Evolutionary conservation across 2,113 vertebrate species (phyloP), one percentile per base, ranked within the genome.

Genomic region (Actinemys pallida): DNA sequence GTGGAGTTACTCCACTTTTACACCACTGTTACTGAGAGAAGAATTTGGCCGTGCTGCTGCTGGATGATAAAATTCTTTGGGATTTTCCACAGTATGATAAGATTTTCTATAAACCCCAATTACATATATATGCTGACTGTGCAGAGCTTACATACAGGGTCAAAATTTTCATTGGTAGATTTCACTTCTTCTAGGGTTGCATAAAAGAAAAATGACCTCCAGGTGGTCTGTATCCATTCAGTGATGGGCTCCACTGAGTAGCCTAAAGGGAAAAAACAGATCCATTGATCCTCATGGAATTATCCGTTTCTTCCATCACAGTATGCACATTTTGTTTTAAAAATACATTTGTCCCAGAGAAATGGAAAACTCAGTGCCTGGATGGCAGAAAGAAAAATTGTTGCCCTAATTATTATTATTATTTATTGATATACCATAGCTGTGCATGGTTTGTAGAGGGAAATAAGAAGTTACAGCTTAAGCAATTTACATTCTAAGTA

Each of bases 61-160:
- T 80, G 52, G 45, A 49, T 53, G 31, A 13, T 54, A 17, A 53
- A 49, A n/a, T n/a, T 10, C 14, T 45, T 45, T n/a, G 39, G 24
- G 22, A 45, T 47, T 39, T 6, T 76, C 62, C 49, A 22, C 7
- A 27, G 20, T n/a, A 8, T 2, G 8, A 25, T 29, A 62, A 47
- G 17, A 8, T 7, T 22, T 62, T 69, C 83, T 47, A 24, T 72
- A 49, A 72, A 35, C 22, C 45, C 27, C 47, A 17, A 24, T 35
- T 86, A 31, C 47, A 5, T 0, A 0, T 29, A 6, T 10, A 20
- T 19, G 10, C 50, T 72, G 65, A 42, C 31, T 22, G n/a, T 25
- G 45, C 7, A 53, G 42, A 17, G 10, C 25, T 31, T 57, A 96
- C 96, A 2, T 94, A 97, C 95, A 29, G 86, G 56, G 20, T 95